Evolutionary conservation across 2,113 vertebrate genomes (phyloP).

Genomic region (Proteles cristata): DNA sequence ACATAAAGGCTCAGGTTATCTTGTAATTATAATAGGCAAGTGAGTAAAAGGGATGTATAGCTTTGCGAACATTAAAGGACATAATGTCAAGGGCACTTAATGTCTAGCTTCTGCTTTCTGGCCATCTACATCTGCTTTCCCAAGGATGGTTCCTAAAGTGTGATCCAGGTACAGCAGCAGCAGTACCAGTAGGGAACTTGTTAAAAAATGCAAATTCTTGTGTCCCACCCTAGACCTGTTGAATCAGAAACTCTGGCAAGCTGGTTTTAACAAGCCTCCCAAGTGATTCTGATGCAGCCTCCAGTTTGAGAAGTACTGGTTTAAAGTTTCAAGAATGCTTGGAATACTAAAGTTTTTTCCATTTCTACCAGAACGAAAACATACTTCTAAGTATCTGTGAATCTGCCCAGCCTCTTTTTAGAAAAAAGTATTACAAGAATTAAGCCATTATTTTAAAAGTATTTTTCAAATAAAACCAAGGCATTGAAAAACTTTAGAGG

Average conservation of each 20-base stretch:
- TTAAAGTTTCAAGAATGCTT: conserved; percentile 28
- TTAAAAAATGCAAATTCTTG: conserved; percentile 18
- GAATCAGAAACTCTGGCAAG: conserved; percentile 43
- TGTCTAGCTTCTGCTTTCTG: conserved; percentile 7
- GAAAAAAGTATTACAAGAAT: conserved; percentile 42
- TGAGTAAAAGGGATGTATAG: conserved; percentile 19
- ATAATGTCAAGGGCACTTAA: neutral
- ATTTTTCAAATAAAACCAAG: conserved; percentile 48
- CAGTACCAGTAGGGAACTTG: neutral
- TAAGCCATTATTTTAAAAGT: conserved; percentile 48
- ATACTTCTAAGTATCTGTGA: conserved; percentile 46
- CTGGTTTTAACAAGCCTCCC: conserved; percentile 17
- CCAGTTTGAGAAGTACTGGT: conserved; percentile 15
- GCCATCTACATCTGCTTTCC: conserved; percentile 5
- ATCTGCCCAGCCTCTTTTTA: neutral
- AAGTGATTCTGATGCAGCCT: neutral
- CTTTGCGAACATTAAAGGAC: conserved; percentile 37
- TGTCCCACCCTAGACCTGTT: neutral
- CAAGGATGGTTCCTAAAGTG: neutral
- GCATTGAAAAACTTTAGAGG: neutral
- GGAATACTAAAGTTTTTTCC: neutral
- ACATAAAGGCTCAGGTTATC: neutral
- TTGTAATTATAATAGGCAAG: conserved; percentile 53
- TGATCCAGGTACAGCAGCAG: neutral
- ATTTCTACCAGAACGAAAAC: conserved; percentile 34